phyloP scores from a whole-genome alignment of 2,113 vertebrate genomes.

The Lycaon pictus region DNA sequence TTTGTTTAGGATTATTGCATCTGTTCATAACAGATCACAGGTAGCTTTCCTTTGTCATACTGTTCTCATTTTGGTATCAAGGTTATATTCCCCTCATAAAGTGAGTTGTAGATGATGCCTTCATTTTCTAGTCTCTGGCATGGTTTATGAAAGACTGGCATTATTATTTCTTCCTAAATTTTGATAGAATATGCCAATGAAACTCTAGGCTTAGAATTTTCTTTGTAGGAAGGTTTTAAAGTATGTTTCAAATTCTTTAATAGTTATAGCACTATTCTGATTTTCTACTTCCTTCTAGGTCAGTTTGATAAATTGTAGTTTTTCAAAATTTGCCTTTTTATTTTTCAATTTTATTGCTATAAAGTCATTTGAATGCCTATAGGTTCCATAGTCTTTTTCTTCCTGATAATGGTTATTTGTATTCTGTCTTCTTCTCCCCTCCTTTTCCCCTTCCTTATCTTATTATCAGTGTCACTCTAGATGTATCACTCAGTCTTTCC shows the following conservation, averaged over 20 bases:
- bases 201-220: background rate
- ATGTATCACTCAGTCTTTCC: background rate
- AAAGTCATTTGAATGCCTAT: background rate
- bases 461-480: background rate
- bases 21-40: background rate
- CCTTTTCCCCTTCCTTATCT: background rate
- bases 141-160: background rate
- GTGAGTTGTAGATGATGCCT: background rate
- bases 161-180: background rate
- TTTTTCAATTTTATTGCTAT: background rate
- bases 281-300: background rate
- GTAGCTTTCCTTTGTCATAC: background rate
- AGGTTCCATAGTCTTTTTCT: background rate
- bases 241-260: background rate
- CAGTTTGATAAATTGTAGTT: background rate
- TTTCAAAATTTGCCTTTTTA: background rate
- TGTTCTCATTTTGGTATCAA: background rate
- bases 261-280: background rate
- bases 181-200: background rate
- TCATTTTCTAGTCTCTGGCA: background rate
- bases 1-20: background rate
- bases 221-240: background rate
- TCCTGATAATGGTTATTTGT: background rate
- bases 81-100: background rate
- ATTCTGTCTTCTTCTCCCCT: background rate